Evolutionary conservation across 2,797 vertebrate genomes (phyloP).

Genomic region (Schizopygopsis malacanthus): DNA sequence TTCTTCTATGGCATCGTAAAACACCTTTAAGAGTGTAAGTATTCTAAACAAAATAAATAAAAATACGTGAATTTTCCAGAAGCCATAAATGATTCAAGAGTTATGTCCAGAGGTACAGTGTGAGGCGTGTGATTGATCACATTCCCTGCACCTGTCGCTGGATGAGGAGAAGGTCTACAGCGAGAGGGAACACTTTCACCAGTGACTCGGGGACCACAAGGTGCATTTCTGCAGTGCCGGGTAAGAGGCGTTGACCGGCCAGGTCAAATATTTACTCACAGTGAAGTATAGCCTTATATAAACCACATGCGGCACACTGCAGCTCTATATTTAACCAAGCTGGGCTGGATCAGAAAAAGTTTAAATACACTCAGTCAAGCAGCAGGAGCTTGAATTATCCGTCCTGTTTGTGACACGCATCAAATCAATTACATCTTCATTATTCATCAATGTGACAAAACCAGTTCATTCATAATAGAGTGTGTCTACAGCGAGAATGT

Average conservation of each 20-base stretch:
- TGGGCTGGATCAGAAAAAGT: conserved; percentile 1
- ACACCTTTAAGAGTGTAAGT: too few species aligned
- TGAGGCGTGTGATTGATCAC: too few species aligned
- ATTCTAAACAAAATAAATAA: too few species aligned
- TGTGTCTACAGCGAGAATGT: neutral
- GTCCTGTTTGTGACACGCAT: neutral
- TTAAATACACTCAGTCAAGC: neutral
- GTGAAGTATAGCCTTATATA: conserved; percentile 55
- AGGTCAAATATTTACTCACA: conserved; percentile 59
- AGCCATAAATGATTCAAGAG: too few species aligned
- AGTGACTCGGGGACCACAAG: conserved; percentile 9
- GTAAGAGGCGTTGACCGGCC: conserved; percentile 43
- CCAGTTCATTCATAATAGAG: neutral
- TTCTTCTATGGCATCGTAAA: too few species aligned
- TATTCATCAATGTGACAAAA: conserved; percentile 16
- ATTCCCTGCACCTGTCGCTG: too few species aligned
- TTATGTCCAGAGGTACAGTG: too few species aligned
- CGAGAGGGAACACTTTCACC: too few species aligned
- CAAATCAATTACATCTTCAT: neutral
- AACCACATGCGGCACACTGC: conserved; percentile 33
- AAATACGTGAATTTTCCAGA: too few species aligned
- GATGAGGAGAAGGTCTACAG: neutral
- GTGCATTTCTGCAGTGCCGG: conserved; percentile 43
- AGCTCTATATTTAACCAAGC: conserved; percentile 49
- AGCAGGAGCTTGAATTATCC: neutral